Evolutionary conservation across 2,888 invertebrate genomes (phyloP).

Genomic region (Parelbella ahira): DNA sequence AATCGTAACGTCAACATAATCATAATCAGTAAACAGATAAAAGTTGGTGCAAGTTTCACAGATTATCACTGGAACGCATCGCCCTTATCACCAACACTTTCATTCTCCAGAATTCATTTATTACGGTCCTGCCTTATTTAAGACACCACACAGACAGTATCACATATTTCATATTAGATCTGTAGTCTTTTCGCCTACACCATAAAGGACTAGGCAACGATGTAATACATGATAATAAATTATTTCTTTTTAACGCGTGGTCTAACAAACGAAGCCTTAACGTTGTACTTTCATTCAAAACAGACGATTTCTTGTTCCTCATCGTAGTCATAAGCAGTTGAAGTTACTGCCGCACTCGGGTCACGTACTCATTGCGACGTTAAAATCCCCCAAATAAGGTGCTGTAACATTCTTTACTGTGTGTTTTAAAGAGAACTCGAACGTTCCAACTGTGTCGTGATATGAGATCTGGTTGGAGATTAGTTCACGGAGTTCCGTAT

Average conservation of each 20-base stretch:
- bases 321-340: conserved; percentile 25
- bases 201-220: no score
- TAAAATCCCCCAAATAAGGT: conserved; percentile 34
- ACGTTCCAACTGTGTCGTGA: conserved; percentile 17
- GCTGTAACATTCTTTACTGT: conserved; percentile 32
- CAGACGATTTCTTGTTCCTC: neutral
- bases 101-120: no score
- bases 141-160: no score
- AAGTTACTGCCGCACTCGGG: conserved; percentile 28
- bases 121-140: no score
- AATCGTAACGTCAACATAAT: conserved; percentile 5
- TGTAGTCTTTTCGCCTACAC: no score
- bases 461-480: conserved; percentile 14
- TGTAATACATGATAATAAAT: no score
- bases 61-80: conserved; percentile 2
- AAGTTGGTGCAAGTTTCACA: neutral
- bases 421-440: conserved; percentile 25
- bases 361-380: conserved; percentile 34
- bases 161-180: no score
- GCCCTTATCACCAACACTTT: conserved; percentile 12
- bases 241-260: no score
- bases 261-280: no score
- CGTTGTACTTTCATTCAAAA: no score
- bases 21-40: conserved; percentile 13
- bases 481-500: conserved; percentile 5